Evolutionary conservation across 2,888 invertebrate genomes (phyloP).

Genomic region (Bellardia bayeri): DNA sequence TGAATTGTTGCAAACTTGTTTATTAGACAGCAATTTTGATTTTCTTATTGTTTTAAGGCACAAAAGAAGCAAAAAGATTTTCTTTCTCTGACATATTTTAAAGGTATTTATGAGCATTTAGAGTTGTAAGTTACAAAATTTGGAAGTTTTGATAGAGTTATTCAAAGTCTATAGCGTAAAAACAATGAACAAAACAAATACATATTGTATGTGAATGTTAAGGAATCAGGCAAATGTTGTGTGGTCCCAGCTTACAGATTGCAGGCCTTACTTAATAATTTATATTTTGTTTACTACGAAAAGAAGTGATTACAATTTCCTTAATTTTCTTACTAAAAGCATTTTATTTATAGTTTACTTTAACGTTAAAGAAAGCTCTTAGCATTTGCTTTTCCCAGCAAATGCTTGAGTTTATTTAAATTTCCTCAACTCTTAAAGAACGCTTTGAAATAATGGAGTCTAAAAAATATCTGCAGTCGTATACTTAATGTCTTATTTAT

Average conservation of each 20-base stretch:
- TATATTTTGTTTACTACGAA: too few relatives aligned
- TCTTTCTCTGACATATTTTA: not conserved
- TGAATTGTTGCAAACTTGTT: constrained; percentile 82
- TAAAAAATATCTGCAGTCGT: not conserved
- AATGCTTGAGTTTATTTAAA: not conserved
- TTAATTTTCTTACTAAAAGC: too few relatives aligned
- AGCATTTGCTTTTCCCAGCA: too few relatives aligned
- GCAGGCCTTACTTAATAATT: too few relatives aligned
- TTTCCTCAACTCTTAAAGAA: constrained; percentile 2
- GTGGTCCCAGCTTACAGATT: too few relatives aligned
- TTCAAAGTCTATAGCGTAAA: not conserved
- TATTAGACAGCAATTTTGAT: constrained; percentile 56
- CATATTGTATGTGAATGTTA: not conserved
- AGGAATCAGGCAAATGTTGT: too few relatives aligned
- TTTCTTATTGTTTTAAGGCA: constrained; percentile 33
- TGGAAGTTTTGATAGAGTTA: constrained; percentile 6
- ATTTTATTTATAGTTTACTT: too few relatives aligned
- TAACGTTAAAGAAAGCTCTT: too few relatives aligned
- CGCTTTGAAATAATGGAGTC: not conserved
- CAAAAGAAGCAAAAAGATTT: not conserved
- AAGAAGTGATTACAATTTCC: too few relatives aligned
- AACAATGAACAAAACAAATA: not conserved
- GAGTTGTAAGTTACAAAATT: not conserved
- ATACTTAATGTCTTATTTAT: constrained; percentile 15
- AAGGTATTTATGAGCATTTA: constrained; percentile 16